phyloP scores from a whole-genome alignment of 2,888 invertebrate genomes.

The Ophioninae sp. region DNA sequence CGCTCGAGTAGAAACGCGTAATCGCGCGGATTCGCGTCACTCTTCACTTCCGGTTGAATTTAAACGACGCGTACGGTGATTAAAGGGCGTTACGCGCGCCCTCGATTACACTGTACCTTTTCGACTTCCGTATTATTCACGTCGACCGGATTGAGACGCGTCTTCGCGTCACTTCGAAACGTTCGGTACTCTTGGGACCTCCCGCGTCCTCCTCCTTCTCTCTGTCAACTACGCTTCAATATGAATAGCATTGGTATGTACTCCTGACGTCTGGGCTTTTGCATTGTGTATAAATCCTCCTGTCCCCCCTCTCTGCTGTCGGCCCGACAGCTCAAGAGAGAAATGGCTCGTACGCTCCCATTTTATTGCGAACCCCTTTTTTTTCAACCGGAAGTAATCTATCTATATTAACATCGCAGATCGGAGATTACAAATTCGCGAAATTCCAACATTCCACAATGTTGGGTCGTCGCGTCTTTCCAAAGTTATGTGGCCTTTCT shows the following conservation, averaged over 20 bases:
- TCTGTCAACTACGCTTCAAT: conserved; percentile 59
- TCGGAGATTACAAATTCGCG: neutral
- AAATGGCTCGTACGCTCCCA: conserved; percentile 45
- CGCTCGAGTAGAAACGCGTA: conserved; percentile 46
- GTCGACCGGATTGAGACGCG: conserved; percentile 49
- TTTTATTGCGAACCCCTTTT: conserved; percentile 52
- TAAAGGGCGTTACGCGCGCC: conserved; percentile 5
- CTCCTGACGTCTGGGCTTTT: conserved; percentile 60
- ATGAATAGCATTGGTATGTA: conserved; percentile 58
- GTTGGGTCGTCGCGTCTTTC: too few species aligned
- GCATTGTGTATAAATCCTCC: conserved; percentile 51
- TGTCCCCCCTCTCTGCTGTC: conserved; percentile 7
- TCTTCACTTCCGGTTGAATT: conserved; percentile 63
- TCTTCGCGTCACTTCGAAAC: conserved; percentile 13
- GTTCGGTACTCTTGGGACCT: conserved; percentile 20
- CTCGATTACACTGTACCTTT: neutral
- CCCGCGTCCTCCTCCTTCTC: conserved; percentile 8
- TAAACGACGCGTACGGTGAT: neutral
- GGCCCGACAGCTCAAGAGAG: neutral
- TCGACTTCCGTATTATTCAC: conserved; percentile 36
- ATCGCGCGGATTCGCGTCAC: conserved; percentile 51
- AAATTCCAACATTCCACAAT: neutral
- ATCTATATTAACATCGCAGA: conserved; percentile 22
- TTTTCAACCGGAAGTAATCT: conserved; percentile 42
- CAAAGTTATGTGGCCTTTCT: too few species aligned